phyloP scores from a whole-genome alignment of 2,888 invertebrate species.

The Macrophya alboannulata region DNA sequence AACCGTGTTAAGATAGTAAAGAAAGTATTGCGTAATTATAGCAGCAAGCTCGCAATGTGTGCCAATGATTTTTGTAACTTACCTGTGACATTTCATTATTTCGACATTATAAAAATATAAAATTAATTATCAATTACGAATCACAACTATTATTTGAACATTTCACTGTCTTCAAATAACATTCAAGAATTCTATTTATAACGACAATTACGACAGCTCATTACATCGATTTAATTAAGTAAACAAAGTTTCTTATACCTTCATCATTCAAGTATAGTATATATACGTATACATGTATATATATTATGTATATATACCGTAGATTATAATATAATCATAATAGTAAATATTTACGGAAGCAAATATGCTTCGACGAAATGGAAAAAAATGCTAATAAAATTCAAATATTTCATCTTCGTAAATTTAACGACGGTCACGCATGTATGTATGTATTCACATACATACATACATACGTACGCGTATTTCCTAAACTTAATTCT shows the following conservation, averaged over 20 bases:
- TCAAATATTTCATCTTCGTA: constrained; percentile 20
- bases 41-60: constrained; percentile 26
- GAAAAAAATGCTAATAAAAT: constrained; percentile 13
- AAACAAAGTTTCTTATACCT: neutral
- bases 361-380: neutral
- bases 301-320: neutral
- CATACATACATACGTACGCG: neutral
- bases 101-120: neutral
- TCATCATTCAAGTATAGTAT: neutral
- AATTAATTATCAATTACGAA: neutral
- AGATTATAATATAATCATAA: neutral
- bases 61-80: constrained; percentile 29
- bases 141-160: neutral
- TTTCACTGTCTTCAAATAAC: neutral
- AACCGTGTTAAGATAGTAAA: neutral
- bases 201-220: constrained; percentile 4
- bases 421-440: neutral
- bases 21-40: neutral
- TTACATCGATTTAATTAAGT: constrained; percentile 3
- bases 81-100: neutral
- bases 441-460: no score
- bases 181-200: neutral
- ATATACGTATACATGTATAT: neutral
- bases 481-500: neutral
- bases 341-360: constrained; percentile 21